Base-by-base conservation (phyloP, 23 tunicate species). In the Halocynthia aurantium region DNA sequence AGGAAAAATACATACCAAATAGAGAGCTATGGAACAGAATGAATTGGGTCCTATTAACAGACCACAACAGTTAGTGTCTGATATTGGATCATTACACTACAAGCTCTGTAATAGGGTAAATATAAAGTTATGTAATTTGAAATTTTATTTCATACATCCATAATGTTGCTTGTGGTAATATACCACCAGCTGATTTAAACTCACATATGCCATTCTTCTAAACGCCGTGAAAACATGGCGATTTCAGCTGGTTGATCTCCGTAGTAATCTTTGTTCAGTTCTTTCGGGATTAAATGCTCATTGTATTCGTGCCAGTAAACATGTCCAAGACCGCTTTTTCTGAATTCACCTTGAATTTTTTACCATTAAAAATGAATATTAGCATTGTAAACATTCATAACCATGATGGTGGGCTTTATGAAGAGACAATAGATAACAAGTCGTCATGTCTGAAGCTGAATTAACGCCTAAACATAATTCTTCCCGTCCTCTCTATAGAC, bases 161-260 rank as follows among this genome's bases (percentile, higher is more conserved):
- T 58, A 2, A 58, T n/a, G 17, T 31, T 15, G 63, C 63, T 58
- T n/a, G 17, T 58, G 72, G 44, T 68, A 15, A 68, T 19, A 68
- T 68, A 15, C 12, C 72, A 18, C 22, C 12, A 19, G 44, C 22
- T 11, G 72, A 21, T 21, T 19, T 2, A 57, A 6, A 81, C 93
- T 82, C 56, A 87, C 93, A 89, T 51, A 77, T 86, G 88, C 89
- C 92, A 92, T 78, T 86, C 88, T 52, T 82, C 76, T 52, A 92
- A 61, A 51, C 60, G 65, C 52, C 51, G 73, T 61, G 55, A 31
- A 55, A 86, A 92, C 15, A n/a, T 10, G 6, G 98, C 98, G 6
- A 92, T 82, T 31, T 92, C 98, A 5, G 84, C 88, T 10, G 92
- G 98, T 82, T 60, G 67, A 71, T 92, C 98, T 8, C 81, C 92